Evolutionary conservation across 1,140 invertebrate genomes (phyloP).

Genomic region (Ladona fulva): DNA sequence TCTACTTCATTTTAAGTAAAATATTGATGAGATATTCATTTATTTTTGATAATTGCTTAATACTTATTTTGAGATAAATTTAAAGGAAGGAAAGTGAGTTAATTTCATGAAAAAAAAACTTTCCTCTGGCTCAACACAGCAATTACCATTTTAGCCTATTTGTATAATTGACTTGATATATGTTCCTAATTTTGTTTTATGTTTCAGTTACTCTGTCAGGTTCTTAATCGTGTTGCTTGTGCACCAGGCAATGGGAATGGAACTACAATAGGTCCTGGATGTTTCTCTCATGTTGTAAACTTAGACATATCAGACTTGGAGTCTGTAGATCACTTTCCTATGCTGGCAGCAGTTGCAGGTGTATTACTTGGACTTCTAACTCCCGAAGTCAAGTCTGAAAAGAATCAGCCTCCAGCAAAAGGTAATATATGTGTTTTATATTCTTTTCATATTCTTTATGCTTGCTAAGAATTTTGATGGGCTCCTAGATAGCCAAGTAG

Average conservation of each 20-base stretch:
- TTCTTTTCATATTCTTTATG: too few relatives aligned
- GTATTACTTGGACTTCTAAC: constrained; percentile 53
- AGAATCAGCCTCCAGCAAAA: neutral
- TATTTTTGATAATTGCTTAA: too few relatives aligned
- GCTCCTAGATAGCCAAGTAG: too few relatives aligned
- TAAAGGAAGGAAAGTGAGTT: too few relatives aligned
- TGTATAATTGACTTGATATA: constrained; percentile 11
- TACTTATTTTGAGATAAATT: too few relatives aligned
- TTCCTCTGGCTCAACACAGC: too few relatives aligned
- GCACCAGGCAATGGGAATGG: constrained; percentile 39
- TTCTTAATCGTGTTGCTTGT: constrained; percentile 58
- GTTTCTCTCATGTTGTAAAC: constrained; percentile 58
- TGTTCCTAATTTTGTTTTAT: constrained; percentile 17
- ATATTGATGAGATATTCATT: too few relatives aligned
- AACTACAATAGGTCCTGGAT: constrained; percentile 24
- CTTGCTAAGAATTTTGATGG: too few relatives aligned
- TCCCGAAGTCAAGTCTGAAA: constrained; percentile 33
- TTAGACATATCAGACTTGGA: constrained; percentile 60
- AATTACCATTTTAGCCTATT: too few relatives aligned
- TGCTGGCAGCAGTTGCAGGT: constrained; percentile 57
- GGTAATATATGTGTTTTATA: neutral
- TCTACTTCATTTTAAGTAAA: too few relatives aligned
- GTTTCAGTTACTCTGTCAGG: constrained; percentile 55
- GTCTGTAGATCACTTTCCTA: constrained; percentile 60
- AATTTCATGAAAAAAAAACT: too few relatives aligned